A percentile compares a stretch with the other conserved stretches of the same genome.
These are phyloP conservation scores for Eretmochelys imbricata DNA, from an alignment of 2,113 vertebrate species.

Conservation along the genomic window DNA sequence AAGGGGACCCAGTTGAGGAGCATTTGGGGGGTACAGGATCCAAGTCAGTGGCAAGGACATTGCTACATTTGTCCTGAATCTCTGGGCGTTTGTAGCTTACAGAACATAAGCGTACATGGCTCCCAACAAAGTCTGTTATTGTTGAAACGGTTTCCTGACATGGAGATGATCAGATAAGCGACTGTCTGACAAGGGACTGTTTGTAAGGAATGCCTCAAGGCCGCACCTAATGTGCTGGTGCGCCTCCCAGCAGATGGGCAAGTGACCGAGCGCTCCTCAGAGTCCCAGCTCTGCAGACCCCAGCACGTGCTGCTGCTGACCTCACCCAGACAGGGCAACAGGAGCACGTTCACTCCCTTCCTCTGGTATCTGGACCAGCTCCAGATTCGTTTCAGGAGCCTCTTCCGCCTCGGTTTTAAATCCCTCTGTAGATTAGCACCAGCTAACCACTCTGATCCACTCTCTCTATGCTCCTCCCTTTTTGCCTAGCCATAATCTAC, in stretches of 20 bases:
- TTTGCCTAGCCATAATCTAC: background rate
- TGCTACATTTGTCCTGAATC: background rate
- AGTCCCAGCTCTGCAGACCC: rapidly evolving
- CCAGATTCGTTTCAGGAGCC: background rate
- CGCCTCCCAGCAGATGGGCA: background rate
- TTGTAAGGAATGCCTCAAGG: rapidly evolving
- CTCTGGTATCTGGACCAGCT: background rate
- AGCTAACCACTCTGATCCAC: background rate
- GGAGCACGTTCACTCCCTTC: rapidly evolving
- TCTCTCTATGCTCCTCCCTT: background rate
- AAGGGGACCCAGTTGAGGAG: background rate
- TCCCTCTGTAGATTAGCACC: background rate
- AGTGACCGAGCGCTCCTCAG: rapidly evolving
- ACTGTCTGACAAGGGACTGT: rapidly evolving
- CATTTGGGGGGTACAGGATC: rapidly evolving
- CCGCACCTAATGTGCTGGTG: background rate
- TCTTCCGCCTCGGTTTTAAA: background rate
- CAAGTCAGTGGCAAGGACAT: background rate
- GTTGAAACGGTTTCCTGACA: rapidly evolving
- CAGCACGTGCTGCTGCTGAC: background rate
- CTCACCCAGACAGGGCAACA: background rate
- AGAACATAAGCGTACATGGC: rapidly evolving
- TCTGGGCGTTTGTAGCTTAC: too few species aligned
- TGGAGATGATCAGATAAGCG: rapidly evolving
- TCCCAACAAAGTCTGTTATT: rapidly evolving